These are phyloP conservation scores for Protonemura montana DNA, from an alignment of 2,888 invertebrate genomes.

Conservation along the genomic window DNA sequence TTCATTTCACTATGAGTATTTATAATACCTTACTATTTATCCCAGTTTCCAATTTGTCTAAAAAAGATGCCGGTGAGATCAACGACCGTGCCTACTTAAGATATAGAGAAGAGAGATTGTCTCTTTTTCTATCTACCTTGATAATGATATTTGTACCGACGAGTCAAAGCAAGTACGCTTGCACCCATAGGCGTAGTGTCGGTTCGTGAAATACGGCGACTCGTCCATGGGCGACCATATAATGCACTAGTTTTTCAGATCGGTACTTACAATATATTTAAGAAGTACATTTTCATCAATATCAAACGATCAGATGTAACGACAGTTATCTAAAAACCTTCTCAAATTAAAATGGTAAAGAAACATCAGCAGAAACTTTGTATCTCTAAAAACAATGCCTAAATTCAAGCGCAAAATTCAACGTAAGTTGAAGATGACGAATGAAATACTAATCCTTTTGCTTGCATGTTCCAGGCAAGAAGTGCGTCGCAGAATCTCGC, in stretches of 20 bases:
- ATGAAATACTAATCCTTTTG: neutral
- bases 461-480: neutral
- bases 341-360: too few relatives aligned
- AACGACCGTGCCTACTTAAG: constrained; percentile 23
- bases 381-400: too few relatives aligned
- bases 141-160: neutral
- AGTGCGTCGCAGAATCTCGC: neutral
- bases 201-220: neutral
- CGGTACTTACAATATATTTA: too few relatives aligned
- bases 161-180: neutral
- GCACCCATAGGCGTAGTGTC: neutral
- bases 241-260: too few relatives aligned
- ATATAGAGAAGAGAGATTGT: constrained; percentile 35
- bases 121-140: neutral
- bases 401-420: neutral
- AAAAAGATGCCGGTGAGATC: constrained; percentile 26
- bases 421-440: neutral
- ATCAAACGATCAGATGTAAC: too few relatives aligned
- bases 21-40: constrained; percentile 20
- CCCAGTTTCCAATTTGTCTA: constrained; percentile 28
- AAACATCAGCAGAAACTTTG: too few relatives aligned
- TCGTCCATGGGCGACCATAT: too few relatives aligned
- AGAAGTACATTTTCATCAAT: too few relatives aligned
- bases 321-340: too few relatives aligned
- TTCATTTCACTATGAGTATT: constrained; percentile 35